Conservation (phyloP, 2,797 vertebrate genomes). For the Ammospiza maritima region DNA sequence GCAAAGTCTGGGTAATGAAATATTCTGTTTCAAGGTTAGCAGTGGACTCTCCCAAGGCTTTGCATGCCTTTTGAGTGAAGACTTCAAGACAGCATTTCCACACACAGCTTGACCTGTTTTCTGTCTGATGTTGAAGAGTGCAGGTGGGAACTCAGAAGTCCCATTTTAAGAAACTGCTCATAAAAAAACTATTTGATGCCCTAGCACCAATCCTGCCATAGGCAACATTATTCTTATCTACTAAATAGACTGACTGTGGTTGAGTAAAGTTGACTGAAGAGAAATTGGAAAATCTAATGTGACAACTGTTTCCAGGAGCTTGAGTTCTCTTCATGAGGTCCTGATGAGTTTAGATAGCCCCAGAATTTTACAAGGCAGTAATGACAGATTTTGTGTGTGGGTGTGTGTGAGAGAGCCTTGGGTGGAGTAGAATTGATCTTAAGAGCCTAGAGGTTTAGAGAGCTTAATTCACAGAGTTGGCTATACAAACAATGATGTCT, state of each 20-base stretch:
- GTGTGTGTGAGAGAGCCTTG: neutral
- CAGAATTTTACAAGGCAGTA: neutral
- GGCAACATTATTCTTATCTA: neutral
- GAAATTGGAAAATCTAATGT: accelerated
- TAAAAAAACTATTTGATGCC: neutral
- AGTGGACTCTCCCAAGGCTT: neutral
- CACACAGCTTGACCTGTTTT: neutral
- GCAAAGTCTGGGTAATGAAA: neutral
- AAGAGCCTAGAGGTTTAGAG: neutral
- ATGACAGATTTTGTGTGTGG: neutral
- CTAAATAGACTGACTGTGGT: neutral
- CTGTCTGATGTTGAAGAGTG: neutral
- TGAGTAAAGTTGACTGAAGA: neutral
- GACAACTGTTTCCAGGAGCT: neutral
- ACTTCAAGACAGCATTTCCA: neutral
- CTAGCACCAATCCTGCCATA: neutral
- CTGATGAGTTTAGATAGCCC: neutral
- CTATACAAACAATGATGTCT: neutral
- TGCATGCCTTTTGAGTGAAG: neutral
- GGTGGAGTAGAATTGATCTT: neutral
- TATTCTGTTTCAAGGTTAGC: neutral
- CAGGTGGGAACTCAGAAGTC: neutral
- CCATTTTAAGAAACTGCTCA: accelerated
- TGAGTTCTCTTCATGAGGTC: neutral
- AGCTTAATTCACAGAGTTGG: neutral